Conservation (phyloP, 2,797 vertebrate species). For the Tachyglossus aculeatus region DNA sequence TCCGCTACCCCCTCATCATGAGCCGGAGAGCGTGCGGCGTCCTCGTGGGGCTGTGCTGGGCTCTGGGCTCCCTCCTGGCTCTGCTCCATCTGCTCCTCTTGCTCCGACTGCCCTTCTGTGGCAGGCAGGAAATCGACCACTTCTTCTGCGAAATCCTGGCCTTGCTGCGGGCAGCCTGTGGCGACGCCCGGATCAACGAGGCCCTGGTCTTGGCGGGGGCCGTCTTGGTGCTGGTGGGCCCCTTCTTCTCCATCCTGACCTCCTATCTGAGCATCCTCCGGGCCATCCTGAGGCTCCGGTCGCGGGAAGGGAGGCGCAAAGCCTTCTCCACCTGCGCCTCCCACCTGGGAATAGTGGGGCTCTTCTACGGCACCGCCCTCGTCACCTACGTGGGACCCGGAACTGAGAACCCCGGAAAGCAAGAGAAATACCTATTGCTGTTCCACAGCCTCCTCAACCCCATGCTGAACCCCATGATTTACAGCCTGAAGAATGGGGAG, state of each 20-base stretch:
- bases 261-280: slow-evolving; percentile 47
- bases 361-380: slow-evolving; percentile 54
- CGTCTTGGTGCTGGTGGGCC: slow-evolving; percentile 47
- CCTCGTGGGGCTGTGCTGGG: slow-evolving; percentile 26
- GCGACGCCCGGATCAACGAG: slow-evolving; percentile 44
- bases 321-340: slow-evolving; percentile 62
- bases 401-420: background rate
- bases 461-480: slow-evolving; percentile 46
- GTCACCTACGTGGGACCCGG: slow-evolving; percentile 35
- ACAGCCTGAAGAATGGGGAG: slow-evolving; percentile 42
- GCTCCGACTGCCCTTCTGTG: slow-evolving; percentile 51
- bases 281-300: slow-evolving; percentile 48
- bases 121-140: slow-evolving; percentile 41
- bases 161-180: slow-evolving; percentile 57
- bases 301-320: slow-evolving; percentile 29
- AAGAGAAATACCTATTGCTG: slow-evolving; percentile 41
- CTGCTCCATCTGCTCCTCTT: slow-evolving; percentile 6
- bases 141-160: slow-evolving; percentile 66
- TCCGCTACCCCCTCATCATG: slow-evolving; percentile 38
- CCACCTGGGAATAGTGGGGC: slow-evolving; percentile 58
- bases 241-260: slow-evolving; percentile 17
- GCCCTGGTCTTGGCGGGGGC: slow-evolving; percentile 39
- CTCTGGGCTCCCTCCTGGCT: background rate
- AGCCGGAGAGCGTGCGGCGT: slow-evolving; percentile 16
- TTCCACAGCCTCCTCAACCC: slow-evolving; percentile 57